phyloP scores from a whole-genome alignment of 1,140 invertebrate genomes.

The Nylanderia fulva region DNA sequence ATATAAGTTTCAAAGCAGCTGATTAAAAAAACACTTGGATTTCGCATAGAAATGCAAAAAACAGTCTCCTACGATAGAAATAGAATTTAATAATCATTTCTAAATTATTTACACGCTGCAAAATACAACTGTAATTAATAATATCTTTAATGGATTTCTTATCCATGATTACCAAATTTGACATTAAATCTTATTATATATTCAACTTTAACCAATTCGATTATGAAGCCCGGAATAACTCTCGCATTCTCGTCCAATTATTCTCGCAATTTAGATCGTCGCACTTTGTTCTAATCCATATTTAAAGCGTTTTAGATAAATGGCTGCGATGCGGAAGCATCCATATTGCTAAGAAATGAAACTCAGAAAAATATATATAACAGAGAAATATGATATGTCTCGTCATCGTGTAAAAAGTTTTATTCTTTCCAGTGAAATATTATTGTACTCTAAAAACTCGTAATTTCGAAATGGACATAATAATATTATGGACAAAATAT shows the following conservation, averaged over 20 bases:
- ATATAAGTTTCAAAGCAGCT: not conserved
- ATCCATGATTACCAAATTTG: slow-evolving; percentile 35
- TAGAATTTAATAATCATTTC: not conserved
- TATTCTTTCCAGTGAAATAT: not conserved
- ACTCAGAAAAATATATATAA: not conserved
- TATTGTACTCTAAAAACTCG: not conserved
- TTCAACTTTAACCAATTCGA: slow-evolving; percentile 45
- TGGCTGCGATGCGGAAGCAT: slow-evolving; percentile 33
- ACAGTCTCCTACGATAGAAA: not conserved
- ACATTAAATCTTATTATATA: slow-evolving; percentile 3
- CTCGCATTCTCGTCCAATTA: slow-evolving; percentile 51
- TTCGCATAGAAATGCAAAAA: not conserved
- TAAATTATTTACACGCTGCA: not conserved
- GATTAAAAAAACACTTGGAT: not conserved
- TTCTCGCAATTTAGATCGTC: slow-evolving; percentile 40
- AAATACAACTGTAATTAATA: not conserved
- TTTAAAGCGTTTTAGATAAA: slow-evolving; percentile 51
- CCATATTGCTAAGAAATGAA: slow-evolving; percentile 23
- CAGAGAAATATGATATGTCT: too few relatives aligned
- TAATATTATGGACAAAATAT: too few relatives aligned
- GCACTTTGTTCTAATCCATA: slow-evolving; percentile 62
- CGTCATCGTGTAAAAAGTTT: not conserved
- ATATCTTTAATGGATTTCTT: not conserved
- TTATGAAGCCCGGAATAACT: slow-evolving; percentile 37
- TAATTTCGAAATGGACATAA: not conserved